These are phyloP conservation scores for Orchesellides sinensis DNA, from an alignment of 2,888 invertebrate genomes.

Conservation along the genomic window DNA sequence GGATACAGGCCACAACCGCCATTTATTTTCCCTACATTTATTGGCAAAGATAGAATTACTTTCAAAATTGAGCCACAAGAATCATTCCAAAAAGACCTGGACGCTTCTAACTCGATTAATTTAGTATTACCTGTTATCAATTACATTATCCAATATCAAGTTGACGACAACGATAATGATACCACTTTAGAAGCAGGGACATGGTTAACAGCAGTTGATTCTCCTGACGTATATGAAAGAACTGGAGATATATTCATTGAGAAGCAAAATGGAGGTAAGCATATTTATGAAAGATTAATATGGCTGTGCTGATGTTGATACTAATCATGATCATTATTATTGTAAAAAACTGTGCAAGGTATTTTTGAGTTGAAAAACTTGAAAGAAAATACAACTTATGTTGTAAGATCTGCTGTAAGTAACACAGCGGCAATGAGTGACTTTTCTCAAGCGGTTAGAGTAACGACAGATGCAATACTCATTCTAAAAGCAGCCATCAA, in stretches of 20 bases:
- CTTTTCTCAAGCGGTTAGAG: constrained; percentile 24
- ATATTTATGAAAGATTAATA: too few species aligned
- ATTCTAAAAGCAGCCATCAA: too few species aligned
- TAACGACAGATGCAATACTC: constrained; percentile 40
- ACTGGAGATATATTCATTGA: too few species aligned
- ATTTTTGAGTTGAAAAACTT: constrained; percentile 36
- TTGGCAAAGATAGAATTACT: constrained; percentile 27
- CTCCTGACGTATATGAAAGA: too few species aligned
- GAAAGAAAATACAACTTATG: constrained; percentile 30
- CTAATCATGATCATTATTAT: too few species aligned
- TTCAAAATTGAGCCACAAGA: constrained; percentile 27
- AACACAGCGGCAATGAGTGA: constrained; percentile 48
- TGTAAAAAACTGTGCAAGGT: neutral
- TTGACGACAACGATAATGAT: too few species aligned
- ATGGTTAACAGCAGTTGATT: too few species aligned
- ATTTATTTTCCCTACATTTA: constrained; percentile 36
- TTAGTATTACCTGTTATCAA: constrained; percentile 3
- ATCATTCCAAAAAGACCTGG: too few species aligned
- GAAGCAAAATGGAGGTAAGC: too few species aligned
- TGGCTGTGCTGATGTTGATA: too few species aligned
- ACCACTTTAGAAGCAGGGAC: too few species aligned
- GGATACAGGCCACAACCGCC: constrained; percentile 37
- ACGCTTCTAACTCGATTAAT: too few species aligned
- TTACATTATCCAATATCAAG: constrained; percentile 29
- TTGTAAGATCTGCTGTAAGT: constrained; percentile 26